A percentile compares a stretch with the other conserved stretches of the same genome.
These are phyloP conservation scores for Bactericera cockerelli DNA, from an alignment of 1,140 invertebrate genomes.

Conservation along the genomic window DNA sequence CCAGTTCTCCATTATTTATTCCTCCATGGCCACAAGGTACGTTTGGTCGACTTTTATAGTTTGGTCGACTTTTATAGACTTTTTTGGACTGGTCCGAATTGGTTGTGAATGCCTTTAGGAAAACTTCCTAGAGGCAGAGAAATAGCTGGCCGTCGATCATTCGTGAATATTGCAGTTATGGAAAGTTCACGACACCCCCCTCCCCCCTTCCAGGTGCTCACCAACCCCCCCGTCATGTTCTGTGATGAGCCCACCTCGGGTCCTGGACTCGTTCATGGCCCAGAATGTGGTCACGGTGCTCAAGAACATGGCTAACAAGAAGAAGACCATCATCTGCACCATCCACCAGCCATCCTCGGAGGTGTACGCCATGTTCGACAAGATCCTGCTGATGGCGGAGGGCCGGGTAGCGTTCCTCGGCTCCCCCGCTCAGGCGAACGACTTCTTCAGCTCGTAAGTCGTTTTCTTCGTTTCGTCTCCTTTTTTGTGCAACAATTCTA, in stretches of 20 bases:
- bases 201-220: slow-evolving; percentile 51
- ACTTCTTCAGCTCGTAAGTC: slow-evolving; percentile 68
- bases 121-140: too few species aligned
- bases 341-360: slow-evolving; percentile 95
- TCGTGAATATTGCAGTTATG: too few species aligned
- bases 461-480: too few species aligned
- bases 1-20: too few species aligned
- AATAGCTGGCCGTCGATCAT: too few species aligned
- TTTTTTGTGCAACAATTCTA: not conserved
- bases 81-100: too few species aligned
- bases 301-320: slow-evolving; percentile 57
- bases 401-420: slow-evolving; percentile 84
- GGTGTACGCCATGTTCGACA: slow-evolving; percentile 82
- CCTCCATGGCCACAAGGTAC: too few species aligned
- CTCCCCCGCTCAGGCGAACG: slow-evolving; percentile 52
- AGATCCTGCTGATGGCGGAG: slow-evolving; percentile 77
- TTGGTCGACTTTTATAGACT: too few species aligned
- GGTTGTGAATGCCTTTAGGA: too few species aligned
- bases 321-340: slow-evolving; percentile 84
- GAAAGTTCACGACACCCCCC: too few species aligned
- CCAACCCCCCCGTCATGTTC: slow-evolving; percentile 86
- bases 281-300: slow-evolving; percentile 75
- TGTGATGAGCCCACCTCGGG: slow-evolving; percentile 95
- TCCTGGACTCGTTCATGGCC: slow-evolving; percentile 70
- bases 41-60: too few species aligned